Conservation (phyloP, 2,113 vertebrate genomes). For the Hemibates koningsi region DNA sequence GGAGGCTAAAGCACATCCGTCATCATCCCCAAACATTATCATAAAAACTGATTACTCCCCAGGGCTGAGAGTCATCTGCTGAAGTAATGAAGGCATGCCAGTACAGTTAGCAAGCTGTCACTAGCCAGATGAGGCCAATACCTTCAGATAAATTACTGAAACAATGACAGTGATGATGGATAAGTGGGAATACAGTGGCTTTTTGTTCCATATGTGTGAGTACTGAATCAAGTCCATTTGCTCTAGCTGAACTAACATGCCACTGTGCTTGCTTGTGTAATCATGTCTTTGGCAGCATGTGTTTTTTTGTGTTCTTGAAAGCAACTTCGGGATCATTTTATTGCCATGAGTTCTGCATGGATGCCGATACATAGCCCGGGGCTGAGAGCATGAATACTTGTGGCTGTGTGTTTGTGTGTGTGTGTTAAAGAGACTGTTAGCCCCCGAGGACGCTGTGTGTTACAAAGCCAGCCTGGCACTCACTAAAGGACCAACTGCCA, state of each 20-base stretch:
- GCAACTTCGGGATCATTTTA: conserved; percentile 50
- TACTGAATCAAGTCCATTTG: conserved; percentile 10
- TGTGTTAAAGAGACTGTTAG: conserved; percentile 2
- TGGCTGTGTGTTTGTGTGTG: background rate
- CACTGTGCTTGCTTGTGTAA: conserved; percentile 18
- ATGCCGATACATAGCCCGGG: conserved; percentile 21
- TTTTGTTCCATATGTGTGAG: conserved; percentile 38
- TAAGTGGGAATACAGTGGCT: conserved; percentile 27
- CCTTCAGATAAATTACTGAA: conserved; percentile 50
- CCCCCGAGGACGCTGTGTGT: conserved; percentile 41
- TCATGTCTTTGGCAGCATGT: conserved; percentile 17
- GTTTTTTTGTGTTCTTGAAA: conserved; percentile 27
- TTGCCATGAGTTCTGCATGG: conserved; percentile 49
- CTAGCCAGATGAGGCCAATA: conserved; percentile 59
- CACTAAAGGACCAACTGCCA: conserved; percentile 55
- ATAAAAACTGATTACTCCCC: conserved; percentile 55
- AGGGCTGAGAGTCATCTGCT: conserved; percentile 25
- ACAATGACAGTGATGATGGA: conserved; percentile 36
- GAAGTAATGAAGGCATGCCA: conserved; percentile 52
- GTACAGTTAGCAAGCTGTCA: conserved; percentile 56
- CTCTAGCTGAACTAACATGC: conserved; percentile 10
- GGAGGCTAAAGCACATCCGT: conserved; percentile 33
- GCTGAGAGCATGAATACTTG: conserved; percentile 31
- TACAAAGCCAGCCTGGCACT: conserved; percentile 58
- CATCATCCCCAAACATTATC: conserved; percentile 52